These are phyloP conservation scores for Luperina nickerlii DNA, from an alignment of 2,888 invertebrate genomes.

Conservation along the genomic window DNA sequence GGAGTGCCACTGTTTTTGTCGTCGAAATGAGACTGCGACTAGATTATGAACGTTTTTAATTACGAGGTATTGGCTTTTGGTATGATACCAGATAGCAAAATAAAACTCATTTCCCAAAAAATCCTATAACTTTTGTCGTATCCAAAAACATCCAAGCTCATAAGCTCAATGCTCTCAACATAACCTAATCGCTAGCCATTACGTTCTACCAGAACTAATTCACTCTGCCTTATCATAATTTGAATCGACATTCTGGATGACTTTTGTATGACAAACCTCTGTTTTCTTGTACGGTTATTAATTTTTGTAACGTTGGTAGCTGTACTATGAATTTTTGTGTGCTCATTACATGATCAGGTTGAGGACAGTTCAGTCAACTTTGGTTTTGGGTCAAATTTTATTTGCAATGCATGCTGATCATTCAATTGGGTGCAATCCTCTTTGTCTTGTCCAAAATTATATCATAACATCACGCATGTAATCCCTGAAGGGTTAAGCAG, in stretches of 20 bases:
- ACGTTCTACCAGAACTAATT: slow-evolving; percentile 90
- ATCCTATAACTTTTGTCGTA: slow-evolving; percentile 38
- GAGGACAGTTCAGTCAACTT: slow-evolving; percentile 78
- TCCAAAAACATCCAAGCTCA: slow-evolving; percentile 68
- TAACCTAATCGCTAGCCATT: slow-evolving; percentile 86
- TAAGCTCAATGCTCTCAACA: slow-evolving; percentile 68
- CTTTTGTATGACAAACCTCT: slow-evolving; percentile 89
- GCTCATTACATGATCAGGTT: slow-evolving; percentile 75
- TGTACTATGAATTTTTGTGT: slow-evolving; percentile 76
- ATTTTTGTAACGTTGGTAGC: slow-evolving; percentile 80
- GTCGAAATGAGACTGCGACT: no score
- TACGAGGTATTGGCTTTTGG: no score
- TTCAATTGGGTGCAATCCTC: neutral
- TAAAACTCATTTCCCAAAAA: neutral
- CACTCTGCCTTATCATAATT: slow-evolving; percentile 88
- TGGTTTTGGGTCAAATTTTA: slow-evolving; percentile 45
- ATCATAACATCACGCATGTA: neutral
- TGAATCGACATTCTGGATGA: slow-evolving; percentile 88
- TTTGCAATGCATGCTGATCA: neutral
- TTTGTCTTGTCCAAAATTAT: neutral
- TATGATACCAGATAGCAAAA: no score
- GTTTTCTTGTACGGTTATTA: slow-evolving; percentile 89
- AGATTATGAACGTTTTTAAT: no score
- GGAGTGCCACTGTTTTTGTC: no score
- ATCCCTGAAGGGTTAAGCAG: neutral